phyloP scores from a whole-genome alignment of 2,888 invertebrate genomes.

The Phyllotreta cruciferae region DNA sequence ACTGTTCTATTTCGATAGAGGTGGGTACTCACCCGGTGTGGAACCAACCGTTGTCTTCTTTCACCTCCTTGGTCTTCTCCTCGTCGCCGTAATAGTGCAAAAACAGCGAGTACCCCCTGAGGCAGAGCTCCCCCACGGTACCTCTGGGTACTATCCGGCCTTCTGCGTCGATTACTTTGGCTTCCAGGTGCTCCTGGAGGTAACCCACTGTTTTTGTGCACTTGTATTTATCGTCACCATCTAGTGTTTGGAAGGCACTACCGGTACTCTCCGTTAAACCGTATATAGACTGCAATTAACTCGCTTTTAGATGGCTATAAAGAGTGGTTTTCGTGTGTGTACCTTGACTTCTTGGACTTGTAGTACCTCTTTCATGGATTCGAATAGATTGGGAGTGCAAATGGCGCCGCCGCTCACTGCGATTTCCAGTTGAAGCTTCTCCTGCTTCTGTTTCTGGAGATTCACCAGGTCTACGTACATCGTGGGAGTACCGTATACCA shows the following conservation, averaged over 20 bases:
- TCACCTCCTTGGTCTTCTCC: slow-evolving; percentile 72
- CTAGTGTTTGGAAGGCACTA: slow-evolving; percentile 63
- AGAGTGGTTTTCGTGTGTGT: slow-evolving; percentile 28
- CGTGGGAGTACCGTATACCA: slow-evolving; percentile 81
- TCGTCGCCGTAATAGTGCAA: slow-evolving; percentile 82
- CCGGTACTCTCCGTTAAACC: slow-evolving; percentile 69
- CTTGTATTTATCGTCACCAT: slow-evolving; percentile 59
- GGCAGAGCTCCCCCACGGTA: slow-evolving; percentile 76
- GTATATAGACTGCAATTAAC: slow-evolving; percentile 63
- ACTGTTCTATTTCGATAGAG: background rate
- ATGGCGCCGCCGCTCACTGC: slow-evolving; percentile 78
- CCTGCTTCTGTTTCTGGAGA: slow-evolving; percentile 59
- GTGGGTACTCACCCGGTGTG: slow-evolving; percentile 70
- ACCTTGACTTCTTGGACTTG: slow-evolving; percentile 64
- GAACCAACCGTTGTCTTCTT: slow-evolving; percentile 78
- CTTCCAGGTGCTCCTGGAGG: slow-evolving; percentile 66
- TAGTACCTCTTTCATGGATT: slow-evolving; percentile 62
- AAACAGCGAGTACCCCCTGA: slow-evolving; percentile 81
- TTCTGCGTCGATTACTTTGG: slow-evolving; percentile 70
- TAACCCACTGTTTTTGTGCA: slow-evolving; percentile 65
- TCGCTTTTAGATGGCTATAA: background rate
- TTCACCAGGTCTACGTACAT: slow-evolving; percentile 82
- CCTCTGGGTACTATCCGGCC: slow-evolving; percentile 74
- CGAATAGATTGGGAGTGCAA: slow-evolving; percentile 69
- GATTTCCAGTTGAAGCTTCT: slow-evolving; percentile 61